Conservation (phyloP, 2,888 invertebrate species). For the Philopedon plagiatum region DNA sequence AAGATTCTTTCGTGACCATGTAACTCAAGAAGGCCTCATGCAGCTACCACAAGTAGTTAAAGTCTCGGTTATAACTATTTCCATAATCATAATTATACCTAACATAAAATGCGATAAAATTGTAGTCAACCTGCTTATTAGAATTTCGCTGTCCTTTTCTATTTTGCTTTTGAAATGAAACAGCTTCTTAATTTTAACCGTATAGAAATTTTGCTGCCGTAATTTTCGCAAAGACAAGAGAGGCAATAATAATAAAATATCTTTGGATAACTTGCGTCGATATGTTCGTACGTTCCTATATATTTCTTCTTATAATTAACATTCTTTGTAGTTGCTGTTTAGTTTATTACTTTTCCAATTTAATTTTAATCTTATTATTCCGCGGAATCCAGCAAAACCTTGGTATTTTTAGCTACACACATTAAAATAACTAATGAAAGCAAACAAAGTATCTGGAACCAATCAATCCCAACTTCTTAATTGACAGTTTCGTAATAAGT, state of each 20-base stretch:
- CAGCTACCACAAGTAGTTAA: conserved; percentile 36
- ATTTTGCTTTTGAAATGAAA: conserved; percentile 31
- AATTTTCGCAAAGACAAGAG: conserved; percentile 44
- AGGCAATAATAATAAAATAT: conserved; percentile 48
- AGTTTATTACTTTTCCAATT: not conserved
- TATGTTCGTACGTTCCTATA: not conserved
- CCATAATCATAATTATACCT: conserved; percentile 46
- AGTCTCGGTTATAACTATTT: conserved; percentile 40
- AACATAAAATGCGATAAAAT: conserved; percentile 45
- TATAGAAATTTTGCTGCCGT: conserved; percentile 31
- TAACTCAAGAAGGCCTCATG: conserved; percentile 41
- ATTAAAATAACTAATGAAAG: too few species aligned
- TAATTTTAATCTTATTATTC: not conserved
- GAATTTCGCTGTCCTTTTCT: conserved; percentile 25
- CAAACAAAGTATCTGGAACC: too few species aligned
- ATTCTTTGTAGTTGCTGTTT: not conserved
- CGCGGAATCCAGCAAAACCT: too few species aligned
- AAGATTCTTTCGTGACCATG: conserved; percentile 33
- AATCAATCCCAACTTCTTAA: too few species aligned
- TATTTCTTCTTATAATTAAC: conserved; percentile 4
- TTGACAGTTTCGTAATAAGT: too few species aligned
- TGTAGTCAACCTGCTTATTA: conserved; percentile 42
- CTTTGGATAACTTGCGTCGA: not conserved
- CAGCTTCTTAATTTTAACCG: conserved; percentile 43
- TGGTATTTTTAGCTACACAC: too few species aligned